Conservation (phyloP, 2,797 vertebrate species). For the Pygocentrus nattereri region DNA sequence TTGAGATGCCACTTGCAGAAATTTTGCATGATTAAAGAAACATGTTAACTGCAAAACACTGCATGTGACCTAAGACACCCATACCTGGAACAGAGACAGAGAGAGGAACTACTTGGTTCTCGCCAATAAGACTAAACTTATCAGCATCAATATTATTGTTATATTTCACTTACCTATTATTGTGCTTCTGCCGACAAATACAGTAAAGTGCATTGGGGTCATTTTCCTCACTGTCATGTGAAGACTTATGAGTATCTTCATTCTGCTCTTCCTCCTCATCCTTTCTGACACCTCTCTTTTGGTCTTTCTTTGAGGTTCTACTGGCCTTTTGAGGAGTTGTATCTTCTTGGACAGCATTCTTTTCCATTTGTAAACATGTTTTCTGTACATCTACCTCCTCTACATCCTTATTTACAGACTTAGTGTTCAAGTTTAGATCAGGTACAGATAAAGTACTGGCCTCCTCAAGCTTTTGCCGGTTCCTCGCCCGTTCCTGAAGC, state of each 20-base stretch:
- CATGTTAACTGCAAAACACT: no score
- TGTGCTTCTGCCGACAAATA: conserved; percentile 89
- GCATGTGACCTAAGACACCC: no score
- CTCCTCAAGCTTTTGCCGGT: conserved; percentile 70
- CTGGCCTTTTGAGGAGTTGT: not conserved
- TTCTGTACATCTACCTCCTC: conserved; percentile 51
- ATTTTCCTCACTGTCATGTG: conserved; percentile 77
- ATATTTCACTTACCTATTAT: conserved; percentile 84
- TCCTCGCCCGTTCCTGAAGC: conserved; percentile 76
- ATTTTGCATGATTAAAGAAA: no score
- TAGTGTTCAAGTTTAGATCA: conserved; percentile 2
- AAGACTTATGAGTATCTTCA: conserved; percentile 47
- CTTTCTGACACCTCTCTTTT: conserved; percentile 40
- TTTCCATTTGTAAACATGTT: conserved; percentile 56
- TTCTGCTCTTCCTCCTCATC: conserved; percentile 37
- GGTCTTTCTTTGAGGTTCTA: conserved; percentile 47
- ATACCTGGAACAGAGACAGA: no score
- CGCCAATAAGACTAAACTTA: no score
- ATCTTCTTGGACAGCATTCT: not conserved
- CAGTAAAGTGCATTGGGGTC: conserved; percentile 85
- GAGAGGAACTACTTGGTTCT: no score
- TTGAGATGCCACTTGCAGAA: no score
- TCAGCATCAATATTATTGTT: no score
- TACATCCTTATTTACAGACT: not conserved
- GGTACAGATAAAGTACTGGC: conserved; percentile 42